These are phyloP conservation scores for Drosophila arizonae DNA, from an alignment of 1,140 invertebrate species.

Conservation along the genomic window DNA sequence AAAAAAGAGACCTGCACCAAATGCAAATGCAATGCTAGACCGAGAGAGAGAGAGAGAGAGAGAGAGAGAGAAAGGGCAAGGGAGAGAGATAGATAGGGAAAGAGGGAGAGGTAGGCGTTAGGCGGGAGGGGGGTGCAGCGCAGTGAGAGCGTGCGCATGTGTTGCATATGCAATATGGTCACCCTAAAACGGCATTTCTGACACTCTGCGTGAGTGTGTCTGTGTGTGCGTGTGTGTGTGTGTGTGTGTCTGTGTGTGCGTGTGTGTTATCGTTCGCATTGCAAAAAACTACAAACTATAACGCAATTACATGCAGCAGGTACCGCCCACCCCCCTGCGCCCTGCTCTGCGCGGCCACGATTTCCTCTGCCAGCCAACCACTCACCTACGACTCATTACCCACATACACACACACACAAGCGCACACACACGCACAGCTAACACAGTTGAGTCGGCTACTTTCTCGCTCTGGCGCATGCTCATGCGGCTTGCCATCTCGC, in stretches of 20 bases:
- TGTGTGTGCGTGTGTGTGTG: constrained; percentile 12
- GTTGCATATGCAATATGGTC: constrained; percentile 44
- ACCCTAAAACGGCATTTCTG: constrained; percentile 54
- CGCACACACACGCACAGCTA: neutral
- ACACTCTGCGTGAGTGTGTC: constrained; percentile 4
- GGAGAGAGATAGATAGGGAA: neutral
- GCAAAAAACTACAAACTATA: constrained; percentile 75
- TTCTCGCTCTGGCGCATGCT: constrained; percentile 7
- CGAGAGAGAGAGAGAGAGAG: neutral
- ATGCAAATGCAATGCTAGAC: constrained; percentile 30
- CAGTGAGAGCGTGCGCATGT: constrained; percentile 68
- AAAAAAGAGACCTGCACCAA: constrained; percentile 26
- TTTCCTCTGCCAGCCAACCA: constrained; percentile 1
- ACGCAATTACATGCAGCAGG: constrained; percentile 71
- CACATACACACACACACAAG: constrained; percentile 4
- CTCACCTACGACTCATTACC: constrained; percentile 41
- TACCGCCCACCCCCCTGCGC: neutral
- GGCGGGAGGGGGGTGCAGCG: constrained; percentile 20
- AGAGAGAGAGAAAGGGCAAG: neutral
- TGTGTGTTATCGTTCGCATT: constrained; percentile 69
- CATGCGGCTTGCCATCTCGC: constrained; percentile 31
- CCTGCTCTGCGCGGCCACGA: too few species aligned
- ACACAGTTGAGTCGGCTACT: neutral
- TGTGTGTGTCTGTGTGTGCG: constrained; percentile 34
- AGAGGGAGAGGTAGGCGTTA: neutral